A percentile compares a stretch with the other conserved stretches of the same genome.
Evolutionary conservation across 2,797 vertebrate genomes (phyloP).

Genomic region (Epinephelus awoara): DNA sequence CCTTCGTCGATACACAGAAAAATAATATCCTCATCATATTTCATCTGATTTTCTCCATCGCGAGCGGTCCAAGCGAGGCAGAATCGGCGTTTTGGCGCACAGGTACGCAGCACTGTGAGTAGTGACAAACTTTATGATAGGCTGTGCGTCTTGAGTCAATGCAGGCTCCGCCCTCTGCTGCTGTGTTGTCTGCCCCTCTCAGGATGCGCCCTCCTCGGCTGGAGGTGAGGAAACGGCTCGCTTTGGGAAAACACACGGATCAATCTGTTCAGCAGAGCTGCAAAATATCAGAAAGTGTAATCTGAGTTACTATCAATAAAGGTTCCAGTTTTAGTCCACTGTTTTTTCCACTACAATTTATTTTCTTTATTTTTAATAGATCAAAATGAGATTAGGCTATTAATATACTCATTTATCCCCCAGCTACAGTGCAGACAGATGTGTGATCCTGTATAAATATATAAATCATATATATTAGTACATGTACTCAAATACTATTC

Average conservation of each 20-base stretch:
- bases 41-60: constrained; percentile 49
- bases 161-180: constrained; percentile 71
- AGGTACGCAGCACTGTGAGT: constrained; percentile 58
- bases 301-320: not conserved
- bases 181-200: constrained; percentile 18
- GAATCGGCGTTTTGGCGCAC: constrained; percentile 45
- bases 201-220: constrained; percentile 53
- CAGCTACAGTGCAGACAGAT: not conserved
- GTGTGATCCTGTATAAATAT: not conserved
- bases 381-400: too few relatives aligned
- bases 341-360: too few relatives aligned
- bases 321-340: not conserved
- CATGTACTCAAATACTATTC: not conserved
- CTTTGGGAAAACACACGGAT: not conserved
- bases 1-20: constrained; percentile 40
- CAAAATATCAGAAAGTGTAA: not conserved
- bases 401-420: not conserved
- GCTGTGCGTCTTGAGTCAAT: constrained; percentile 60
- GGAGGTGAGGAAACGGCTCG: constrained; percentile 43
- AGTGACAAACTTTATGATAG: constrained; percentile 67
- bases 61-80: constrained; percentile 53
- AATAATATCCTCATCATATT: constrained; percentile 74
- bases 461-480: not conserved
- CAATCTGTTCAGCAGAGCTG: constrained; percentile 1
- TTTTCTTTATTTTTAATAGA: too few relatives aligned